These are phyloP conservation scores for Pomacea maculata DNA, from an alignment of 1,140 invertebrate species.

Conservation along the genomic window DNA sequence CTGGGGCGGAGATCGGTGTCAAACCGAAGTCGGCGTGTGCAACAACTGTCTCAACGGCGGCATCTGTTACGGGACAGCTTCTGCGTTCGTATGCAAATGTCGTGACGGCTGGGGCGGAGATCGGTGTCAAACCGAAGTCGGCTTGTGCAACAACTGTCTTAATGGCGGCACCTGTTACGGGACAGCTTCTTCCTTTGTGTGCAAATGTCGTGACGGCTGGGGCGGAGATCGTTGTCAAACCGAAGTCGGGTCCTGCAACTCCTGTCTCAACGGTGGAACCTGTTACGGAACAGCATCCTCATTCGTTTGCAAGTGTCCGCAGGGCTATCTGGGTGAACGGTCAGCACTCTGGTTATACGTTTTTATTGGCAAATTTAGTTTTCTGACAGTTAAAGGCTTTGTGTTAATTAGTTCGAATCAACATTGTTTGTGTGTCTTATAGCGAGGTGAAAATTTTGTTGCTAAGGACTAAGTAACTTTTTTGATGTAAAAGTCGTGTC, in stretches of 20 bases:
- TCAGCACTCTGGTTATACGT: too few species aligned
- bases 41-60: conserved; percentile 22
- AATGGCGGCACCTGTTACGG: too few species aligned
- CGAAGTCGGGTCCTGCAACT: not conserved
- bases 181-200: too few species aligned
- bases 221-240: conserved; percentile 8
- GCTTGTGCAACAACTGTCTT: too few species aligned
- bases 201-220: not conserved
- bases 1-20: conserved; percentile 5
- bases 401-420: too few species aligned
- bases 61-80: not conserved
- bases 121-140: not conserved
- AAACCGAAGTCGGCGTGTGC: not conserved
- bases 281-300: not conserved
- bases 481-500: too few species aligned
- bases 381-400: too few species aligned
- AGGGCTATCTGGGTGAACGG: too few species aligned
- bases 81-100: not conserved
- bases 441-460: too few species aligned
- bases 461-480: too few species aligned
- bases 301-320: not conserved
- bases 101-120: conserved; percentile 3
- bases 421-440: too few species aligned
- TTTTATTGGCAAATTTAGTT: too few species aligned
- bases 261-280: conserved; percentile 19